Evolutionary conservation across 2,888 invertebrate species (phyloP), one percentile per base, ranked within the genome.

Genomic region (Orchesella flavescens): DNA sequence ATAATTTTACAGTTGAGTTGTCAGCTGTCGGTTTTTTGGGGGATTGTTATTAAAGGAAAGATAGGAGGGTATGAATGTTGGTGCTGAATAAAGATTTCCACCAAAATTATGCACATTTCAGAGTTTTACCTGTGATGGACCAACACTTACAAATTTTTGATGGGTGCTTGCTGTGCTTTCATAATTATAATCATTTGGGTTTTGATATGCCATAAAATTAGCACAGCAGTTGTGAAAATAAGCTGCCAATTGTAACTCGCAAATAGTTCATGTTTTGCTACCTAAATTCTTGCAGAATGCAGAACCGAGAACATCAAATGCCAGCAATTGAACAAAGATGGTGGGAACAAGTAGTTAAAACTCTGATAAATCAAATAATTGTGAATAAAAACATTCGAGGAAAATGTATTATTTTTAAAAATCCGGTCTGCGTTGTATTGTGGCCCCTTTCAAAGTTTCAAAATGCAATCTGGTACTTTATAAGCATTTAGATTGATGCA

Each of bases 171-270:
- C 34, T 34, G 34, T 34, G 3, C 34, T 7, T 34, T 63, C 63
- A n/a, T 65, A 65, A 65, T 65, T 44, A 65, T 43, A n/a, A 65
- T 65, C 43, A 65, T 65, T 65, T 65, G 65, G 15, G 17, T 44
- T 15, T 63, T 63, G 10, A 24, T 63, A 63, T 15, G 24, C 34
- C 63, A 34, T 63, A 63, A 63, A 63, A 63, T 63, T 63, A 63
- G 34, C 13, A 34, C 19, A 63, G 12, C 10, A 1, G 19, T 24
- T 24, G 15, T 5, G 63, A 63, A 63, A 9, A 49, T 3, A 49
- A 49, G n/a, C 10, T 49, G 34, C 34, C 2, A 34, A 34, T 34
- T 34, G 21, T 57, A 57, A 57, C 15, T 19, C 9, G 9, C 19
- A 57, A 57, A 17, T 17, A 57, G 10, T 57, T 57, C 17, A 19